A percentile compares a stretch with the other conserved stretches of the same genome.
Evolutionary conservation across 2,888 invertebrate genomes (phyloP).

Genomic region (Drosophila pseudotalamancana): DNA sequence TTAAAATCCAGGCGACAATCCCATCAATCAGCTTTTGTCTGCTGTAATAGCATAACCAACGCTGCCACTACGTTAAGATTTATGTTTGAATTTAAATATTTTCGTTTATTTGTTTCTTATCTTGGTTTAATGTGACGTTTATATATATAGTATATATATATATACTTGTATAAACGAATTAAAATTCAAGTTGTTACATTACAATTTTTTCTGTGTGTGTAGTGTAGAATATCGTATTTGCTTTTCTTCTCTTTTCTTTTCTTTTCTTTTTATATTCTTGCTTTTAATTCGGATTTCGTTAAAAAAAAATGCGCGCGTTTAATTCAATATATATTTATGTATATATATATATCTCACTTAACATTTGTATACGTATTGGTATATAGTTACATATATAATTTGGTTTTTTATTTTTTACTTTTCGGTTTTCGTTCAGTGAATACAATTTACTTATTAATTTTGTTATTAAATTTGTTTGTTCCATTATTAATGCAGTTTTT

Average conservation of each 20-base stretch:
- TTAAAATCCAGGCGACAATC: too few species aligned
- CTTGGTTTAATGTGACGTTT: slow-evolving; percentile 66
- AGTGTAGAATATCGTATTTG: slow-evolving; percentile 52
- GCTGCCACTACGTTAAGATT: slow-evolving; percentile 16
- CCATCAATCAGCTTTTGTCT: slow-evolving; percentile 18
- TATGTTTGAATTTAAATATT: slow-evolving; percentile 65
- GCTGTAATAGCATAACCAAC: not conserved
- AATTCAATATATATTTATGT: not conserved
- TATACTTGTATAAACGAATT: slow-evolving; percentile 68
- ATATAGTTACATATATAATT: slow-evolving; percentile 64
- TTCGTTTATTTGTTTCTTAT: slow-evolving; percentile 67
- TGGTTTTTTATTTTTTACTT: slow-evolving; percentile 4
- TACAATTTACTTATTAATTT: slow-evolving; percentile 46
- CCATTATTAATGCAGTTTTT: slow-evolving; percentile 54
- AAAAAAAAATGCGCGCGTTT: slow-evolving; percentile 48
- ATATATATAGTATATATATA: slow-evolving; percentile 31
- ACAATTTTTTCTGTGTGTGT: slow-evolving; percentile 53
- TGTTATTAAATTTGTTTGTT: slow-evolving; percentile 40
- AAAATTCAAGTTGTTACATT: slow-evolving; percentile 69
- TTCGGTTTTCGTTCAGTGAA: slow-evolving; percentile 42
- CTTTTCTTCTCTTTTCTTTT: slow-evolving; percentile 29
- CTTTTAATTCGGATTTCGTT: slow-evolving; percentile 35
- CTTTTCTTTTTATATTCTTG: slow-evolving; percentile 20
- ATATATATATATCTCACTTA: slow-evolving; percentile 29
- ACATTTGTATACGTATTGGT: slow-evolving; percentile 52